Percentiles rank a stretch among this genome's conserved stretches.
These are phyloP conservation scores for Hesperia comma DNA, from an alignment of 2,888 invertebrate species.

Conservation along the genomic window DNA sequence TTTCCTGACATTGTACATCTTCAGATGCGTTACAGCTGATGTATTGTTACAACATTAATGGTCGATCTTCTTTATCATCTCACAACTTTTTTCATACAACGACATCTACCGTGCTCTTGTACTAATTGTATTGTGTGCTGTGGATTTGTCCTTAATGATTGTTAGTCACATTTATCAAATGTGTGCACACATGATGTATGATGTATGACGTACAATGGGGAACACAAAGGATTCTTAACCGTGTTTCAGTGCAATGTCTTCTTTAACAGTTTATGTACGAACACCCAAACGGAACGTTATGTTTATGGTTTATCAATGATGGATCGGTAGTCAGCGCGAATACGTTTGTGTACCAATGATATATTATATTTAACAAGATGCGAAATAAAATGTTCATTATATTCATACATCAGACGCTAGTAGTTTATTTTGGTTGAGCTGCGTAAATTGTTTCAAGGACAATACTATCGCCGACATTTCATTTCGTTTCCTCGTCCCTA, in stretches of 20 bases:
- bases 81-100: not conserved
- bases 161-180: constrained; percentile 5
- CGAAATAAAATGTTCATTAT: not conserved
- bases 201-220: not conserved
- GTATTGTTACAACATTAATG: not conserved
- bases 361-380: constrained; percentile 10
- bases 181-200: not conserved
- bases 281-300: constrained; percentile 15
- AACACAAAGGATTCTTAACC: constrained; percentile 2
- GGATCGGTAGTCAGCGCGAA: constrained; percentile 9
- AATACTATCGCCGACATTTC: constrained; percentile 17
- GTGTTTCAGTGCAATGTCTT: not conserved
- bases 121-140: not conserved
- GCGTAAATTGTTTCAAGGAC: constrained; percentile 23
- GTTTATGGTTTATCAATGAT: constrained; percentile 13
- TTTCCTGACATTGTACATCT: not conserved
- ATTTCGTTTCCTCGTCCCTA: constrained; percentile 12
- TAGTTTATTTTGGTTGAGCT: constrained; percentile 18
- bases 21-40: not conserved
- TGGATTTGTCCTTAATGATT: constrained; percentile 4
- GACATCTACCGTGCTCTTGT: not conserved
- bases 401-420: constrained; percentile 4
- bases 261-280: not conserved
- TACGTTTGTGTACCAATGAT: constrained; percentile 3
- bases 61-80: not conserved